Percentiles rank a stretch among this genome's conserved stretches.
These are phyloP conservation scores for Unio pictorum DNA, from an alignment of 2,888 invertebrate species.

Conservation along the genomic window DNA sequence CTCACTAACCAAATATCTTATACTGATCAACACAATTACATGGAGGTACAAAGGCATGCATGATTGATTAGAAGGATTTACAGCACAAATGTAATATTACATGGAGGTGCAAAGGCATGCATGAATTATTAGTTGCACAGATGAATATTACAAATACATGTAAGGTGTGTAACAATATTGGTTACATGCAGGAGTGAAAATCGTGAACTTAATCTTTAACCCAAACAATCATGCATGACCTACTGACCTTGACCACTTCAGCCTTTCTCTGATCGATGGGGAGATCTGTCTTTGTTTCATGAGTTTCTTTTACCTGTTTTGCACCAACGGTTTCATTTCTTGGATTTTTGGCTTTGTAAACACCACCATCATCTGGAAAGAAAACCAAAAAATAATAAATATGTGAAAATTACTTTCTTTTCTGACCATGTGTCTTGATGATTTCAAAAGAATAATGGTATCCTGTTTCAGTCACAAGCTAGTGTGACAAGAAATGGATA, in stretches of 20 bases:
- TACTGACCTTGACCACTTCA: conserved; percentile 49
- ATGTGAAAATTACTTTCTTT: background rate
- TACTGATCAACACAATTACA: too few species aligned
- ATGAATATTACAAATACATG: too few species aligned
- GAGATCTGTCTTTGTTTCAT: conserved; percentile 48
- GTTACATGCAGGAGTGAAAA: too few species aligned
- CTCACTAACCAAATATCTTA: too few species aligned
- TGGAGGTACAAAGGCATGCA: too few species aligned
- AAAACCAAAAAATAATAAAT: conserved; percentile 1
- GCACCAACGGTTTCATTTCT: conserved; percentile 37
- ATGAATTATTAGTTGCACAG: too few species aligned
- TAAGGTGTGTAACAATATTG: too few species aligned
- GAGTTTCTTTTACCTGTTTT: conserved; percentile 41
- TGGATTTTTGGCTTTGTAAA: conserved; percentile 45
- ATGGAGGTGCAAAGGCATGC: too few species aligned
- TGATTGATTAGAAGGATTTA: background rate
- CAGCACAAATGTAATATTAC: too few species aligned
- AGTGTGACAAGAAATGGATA: too few species aligned
- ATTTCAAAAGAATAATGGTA: background rate
- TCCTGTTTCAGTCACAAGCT: too few species aligned
- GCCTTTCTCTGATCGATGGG: conserved; percentile 55
- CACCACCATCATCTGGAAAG: conserved; percentile 49
- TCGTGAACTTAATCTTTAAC: background rate
- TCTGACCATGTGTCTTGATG: background rate
- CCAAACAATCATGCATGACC: background rate